Conservation (phyloP, 2,113 vertebrate species). For the Xenopus tropicalis region DNA sequence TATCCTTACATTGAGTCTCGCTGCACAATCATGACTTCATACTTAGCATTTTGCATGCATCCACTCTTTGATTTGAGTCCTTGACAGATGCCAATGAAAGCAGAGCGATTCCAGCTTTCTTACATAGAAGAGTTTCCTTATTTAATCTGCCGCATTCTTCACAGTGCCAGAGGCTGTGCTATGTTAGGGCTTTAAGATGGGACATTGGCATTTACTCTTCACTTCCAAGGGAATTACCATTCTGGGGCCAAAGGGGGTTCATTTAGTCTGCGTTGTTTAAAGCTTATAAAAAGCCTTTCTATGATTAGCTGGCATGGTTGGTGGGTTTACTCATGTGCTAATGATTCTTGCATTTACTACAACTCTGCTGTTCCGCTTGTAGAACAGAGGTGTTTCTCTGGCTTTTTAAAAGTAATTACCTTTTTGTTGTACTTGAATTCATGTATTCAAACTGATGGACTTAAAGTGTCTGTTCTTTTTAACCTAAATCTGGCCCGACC, state of each 20-base stretch:
- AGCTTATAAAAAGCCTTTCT: slow-evolving; percentile 31
- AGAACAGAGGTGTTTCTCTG: too few relatives aligned
- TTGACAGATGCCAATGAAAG: slow-evolving; percentile 63
- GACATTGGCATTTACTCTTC: slow-evolving; percentile 31
- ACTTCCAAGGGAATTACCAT: slow-evolving; percentile 44
- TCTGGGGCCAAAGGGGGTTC: slow-evolving; percentile 38
- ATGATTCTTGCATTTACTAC: background rate
- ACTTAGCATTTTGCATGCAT: slow-evolving; percentile 58
- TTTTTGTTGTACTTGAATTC: too few relatives aligned
- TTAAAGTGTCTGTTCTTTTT: too few relatives aligned
- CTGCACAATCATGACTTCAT: slow-evolving; percentile 63
- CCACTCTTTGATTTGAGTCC: slow-evolving; percentile 62
- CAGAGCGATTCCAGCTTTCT: slow-evolving; percentile 61
- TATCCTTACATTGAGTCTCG: slow-evolving; percentile 61
- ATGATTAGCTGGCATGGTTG: slow-evolving; percentile 14
- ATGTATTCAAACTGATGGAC: too few relatives aligned
- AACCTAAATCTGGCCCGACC: too few relatives aligned
- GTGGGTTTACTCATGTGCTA: slow-evolving; percentile 22
- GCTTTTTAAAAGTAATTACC: too few relatives aligned
- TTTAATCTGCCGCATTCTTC: slow-evolving; percentile 53
- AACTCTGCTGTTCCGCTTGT: too few relatives aligned
- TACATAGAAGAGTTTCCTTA: slow-evolving; percentile 59
- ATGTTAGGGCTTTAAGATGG: slow-evolving; percentile 39
- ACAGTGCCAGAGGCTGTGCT: slow-evolving; percentile 43
- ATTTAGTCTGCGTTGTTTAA: slow-evolving; percentile 16